These are phyloP conservation scores for Hippolais icterina DNA, from an alignment of 2,113 vertebrate species.

Conservation along the genomic window DNA sequence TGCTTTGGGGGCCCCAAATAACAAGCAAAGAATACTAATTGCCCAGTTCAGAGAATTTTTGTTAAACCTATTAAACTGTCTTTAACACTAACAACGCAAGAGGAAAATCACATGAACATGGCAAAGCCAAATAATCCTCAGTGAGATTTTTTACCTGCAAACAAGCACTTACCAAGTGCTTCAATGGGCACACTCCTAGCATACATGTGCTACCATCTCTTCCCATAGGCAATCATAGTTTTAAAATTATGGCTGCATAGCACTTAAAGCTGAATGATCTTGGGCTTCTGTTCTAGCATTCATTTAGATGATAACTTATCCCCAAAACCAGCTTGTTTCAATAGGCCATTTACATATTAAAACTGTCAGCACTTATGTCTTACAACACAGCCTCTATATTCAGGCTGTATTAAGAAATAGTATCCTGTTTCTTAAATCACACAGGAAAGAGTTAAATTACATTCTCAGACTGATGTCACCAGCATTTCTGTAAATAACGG, in stretches of 20 bases:
- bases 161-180: background rate
- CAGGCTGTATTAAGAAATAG: background rate
- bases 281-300: background rate
- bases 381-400: background rate
- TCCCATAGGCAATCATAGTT: background rate
- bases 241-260: background rate
- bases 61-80: background rate
- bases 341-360: background rate
- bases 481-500: background rate
- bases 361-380: background rate
- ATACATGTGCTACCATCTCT: background rate
- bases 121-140: background rate
- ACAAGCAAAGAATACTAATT: background rate
- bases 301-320: background rate
- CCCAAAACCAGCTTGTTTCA: background rate
- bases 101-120: background rate
- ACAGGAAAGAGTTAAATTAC: slow-evolving; percentile 1
- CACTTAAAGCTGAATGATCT: background rate
- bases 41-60: background rate
- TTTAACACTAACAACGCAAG: background rate
- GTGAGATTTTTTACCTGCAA: background rate
- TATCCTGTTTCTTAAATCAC: background rate
- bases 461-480: background rate
- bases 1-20: background rate
- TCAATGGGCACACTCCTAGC: background rate